Evolutionary conservation across 2,797 vertebrate genomes (phyloP).

Genomic region (Characodon lateralis): DNA sequence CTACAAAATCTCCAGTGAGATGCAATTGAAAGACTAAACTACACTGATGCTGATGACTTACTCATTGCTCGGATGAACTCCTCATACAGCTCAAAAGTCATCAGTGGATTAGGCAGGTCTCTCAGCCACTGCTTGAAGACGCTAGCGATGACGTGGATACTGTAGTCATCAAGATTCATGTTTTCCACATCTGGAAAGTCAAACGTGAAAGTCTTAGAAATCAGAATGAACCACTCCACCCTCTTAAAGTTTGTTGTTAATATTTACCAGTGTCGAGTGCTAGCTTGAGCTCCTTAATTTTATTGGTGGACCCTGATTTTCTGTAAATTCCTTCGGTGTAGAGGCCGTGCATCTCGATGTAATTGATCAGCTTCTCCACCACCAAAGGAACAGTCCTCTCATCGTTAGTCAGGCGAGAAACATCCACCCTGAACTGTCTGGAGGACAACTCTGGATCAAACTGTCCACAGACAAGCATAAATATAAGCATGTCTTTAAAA

Average conservation of each 20-base stretch:
- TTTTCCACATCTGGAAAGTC: slow-evolving; percentile 85
- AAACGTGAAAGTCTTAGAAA: background rate
- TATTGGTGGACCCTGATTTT: slow-evolving; percentile 96
- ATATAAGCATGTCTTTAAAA: background rate
- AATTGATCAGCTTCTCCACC: slow-evolving; percentile 97
- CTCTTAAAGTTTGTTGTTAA: background rate
- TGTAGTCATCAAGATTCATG: slow-evolving; percentile 96
- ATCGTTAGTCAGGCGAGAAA: slow-evolving; percentile 92
- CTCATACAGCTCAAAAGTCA: slow-evolving; percentile 98
- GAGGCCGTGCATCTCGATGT: slow-evolving; percentile 98
- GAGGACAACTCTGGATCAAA: slow-evolving; percentile 93
- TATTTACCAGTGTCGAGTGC: slow-evolving; percentile 89
- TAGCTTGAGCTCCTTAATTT: slow-evolving; percentile 94
- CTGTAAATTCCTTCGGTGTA: slow-evolving; percentile 98
- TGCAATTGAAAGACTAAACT: background rate
- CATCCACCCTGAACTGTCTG: slow-evolving; percentile 94
- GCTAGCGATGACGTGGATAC: slow-evolving; percentile 98
- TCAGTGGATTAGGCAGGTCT: slow-evolving; percentile 95
- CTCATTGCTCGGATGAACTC: slow-evolving; percentile 96
- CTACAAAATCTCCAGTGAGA: background rate
- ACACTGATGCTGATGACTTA: slow-evolving; percentile 62
- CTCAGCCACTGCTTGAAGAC: slow-evolving; percentile 99
- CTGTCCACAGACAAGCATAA: slow-evolving; percentile 73
- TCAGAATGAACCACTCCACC: background rate
- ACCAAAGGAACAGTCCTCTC: slow-evolving; percentile 92